phyloP scores from a whole-genome alignment of 2,888 invertebrate genomes.

The Aethes cnicana region DNA sequence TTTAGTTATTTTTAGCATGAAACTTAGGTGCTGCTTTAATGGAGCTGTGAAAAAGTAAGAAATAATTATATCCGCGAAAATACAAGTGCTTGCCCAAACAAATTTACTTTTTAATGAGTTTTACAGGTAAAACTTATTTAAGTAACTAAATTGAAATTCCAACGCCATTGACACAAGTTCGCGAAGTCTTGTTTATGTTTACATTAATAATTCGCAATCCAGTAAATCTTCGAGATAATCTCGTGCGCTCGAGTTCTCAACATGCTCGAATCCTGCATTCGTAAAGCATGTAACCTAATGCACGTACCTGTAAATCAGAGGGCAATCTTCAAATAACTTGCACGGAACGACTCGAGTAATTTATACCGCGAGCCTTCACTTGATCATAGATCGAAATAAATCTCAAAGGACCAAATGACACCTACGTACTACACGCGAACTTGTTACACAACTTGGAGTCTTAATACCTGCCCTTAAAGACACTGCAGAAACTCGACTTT shows the following conservation, averaged over 20 bases:
- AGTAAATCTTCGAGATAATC: constrained; percentile 26
- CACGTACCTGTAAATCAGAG: constrained; percentile 7
- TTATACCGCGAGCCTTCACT: constrained; percentile 12
- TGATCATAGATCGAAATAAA: constrained; percentile 31
- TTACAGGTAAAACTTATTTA: too few relatives aligned
- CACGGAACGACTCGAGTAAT: constrained; percentile 6
- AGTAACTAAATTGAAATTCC: not conserved
- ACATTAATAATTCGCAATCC: constrained; percentile 7
- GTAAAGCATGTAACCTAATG: constrained; percentile 14
- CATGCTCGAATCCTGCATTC: constrained; percentile 14
- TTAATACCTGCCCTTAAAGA: not conserved
- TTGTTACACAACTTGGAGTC: not conserved
- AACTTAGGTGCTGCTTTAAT: too few relatives aligned
- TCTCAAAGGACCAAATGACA: constrained; percentile 18
- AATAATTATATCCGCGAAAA: too few relatives aligned
- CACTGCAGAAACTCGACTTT: not conserved
- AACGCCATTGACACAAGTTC: too few relatives aligned
- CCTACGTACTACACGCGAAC: constrained; percentile 4
- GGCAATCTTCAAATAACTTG: constrained; percentile 11
- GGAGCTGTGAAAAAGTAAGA: too few relatives aligned
- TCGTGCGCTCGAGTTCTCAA: constrained; percentile 7
- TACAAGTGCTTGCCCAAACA: too few relatives aligned
- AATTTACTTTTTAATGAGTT: too few relatives aligned
- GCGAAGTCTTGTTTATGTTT: constrained; percentile 17
- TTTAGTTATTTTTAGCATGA: too few relatives aligned